A percentile compares a stretch with the other conserved stretches of the same genome.
Evolutionary conservation across 2,888 invertebrate species (phyloP).

Genomic region (Napeogenes inachia): DNA sequence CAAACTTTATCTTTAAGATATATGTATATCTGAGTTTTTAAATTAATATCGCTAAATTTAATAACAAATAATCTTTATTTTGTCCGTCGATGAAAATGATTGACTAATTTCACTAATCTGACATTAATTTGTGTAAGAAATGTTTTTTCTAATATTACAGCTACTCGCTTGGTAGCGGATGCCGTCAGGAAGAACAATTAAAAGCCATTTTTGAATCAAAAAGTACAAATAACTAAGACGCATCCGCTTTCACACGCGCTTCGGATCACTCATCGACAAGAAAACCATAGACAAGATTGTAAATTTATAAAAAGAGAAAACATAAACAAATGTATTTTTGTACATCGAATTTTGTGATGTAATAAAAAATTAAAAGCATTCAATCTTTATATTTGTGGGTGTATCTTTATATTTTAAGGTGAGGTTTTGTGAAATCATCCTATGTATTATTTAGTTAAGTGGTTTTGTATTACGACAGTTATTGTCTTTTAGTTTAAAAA

Average conservation of each 20-base stretch:
- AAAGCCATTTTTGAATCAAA: conserved; percentile 34
- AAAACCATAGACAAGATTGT: not conserved
- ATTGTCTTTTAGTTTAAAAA: conserved; percentile 38
- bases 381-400: not conserved
- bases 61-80: too few species aligned
- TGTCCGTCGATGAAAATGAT: not conserved
- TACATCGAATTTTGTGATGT: conserved; percentile 19
- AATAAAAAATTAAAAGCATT: conserved; percentile 16
- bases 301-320: conserved; percentile 17
- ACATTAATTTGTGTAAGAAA: conserved; percentile 4
- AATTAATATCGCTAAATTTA: too few species aligned
- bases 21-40: too few species aligned
- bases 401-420: not conserved
- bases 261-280: conserved; percentile 30
- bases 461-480: not conserved
- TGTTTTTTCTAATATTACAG: conserved; percentile 46
- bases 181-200: conserved; percentile 60
- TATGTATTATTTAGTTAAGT: conserved; percentile 24
- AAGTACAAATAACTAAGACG: conserved; percentile 43
- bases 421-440: conserved; percentile 16
- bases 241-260: conserved; percentile 39
- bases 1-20: too few species aligned
- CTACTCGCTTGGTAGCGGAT: conserved; percentile 58
- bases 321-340: conserved; percentile 19
- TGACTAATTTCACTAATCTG: not conserved